Evolutionary conservation across 2,113 vertebrate species (phyloP).

Genomic region (Hypomesus transpacificus): DNA sequence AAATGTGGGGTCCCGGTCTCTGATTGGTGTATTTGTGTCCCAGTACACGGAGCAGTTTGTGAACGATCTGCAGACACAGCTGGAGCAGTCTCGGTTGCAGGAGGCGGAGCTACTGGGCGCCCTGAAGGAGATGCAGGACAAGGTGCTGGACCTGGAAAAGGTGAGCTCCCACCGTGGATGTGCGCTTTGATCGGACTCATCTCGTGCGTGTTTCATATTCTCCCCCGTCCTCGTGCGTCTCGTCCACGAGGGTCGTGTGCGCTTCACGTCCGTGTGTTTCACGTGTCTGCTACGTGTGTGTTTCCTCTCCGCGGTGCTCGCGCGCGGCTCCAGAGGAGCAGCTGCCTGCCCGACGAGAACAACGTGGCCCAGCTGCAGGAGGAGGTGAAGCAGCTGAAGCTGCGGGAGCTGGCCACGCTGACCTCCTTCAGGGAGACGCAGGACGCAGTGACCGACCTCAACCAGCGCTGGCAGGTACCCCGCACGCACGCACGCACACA

Average conservation of each 20-base stretch:
- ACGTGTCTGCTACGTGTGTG: neutral
- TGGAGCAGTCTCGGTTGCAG: conserved; percentile 83
- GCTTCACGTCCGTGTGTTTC: neutral
- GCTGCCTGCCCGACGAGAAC: conserved; percentile 85
- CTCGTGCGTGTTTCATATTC: no score
- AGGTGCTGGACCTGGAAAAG: conserved; percentile 93
- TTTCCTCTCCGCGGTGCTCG: neutral
- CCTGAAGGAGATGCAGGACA: conserved; percentile 93
- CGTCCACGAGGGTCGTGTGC: neutral
- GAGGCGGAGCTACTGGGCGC: conserved; percentile 85
- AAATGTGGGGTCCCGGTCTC: neutral
- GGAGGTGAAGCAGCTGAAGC: conserved; percentile 84
- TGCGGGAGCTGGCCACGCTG: conserved; percentile 83
- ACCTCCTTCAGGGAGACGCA: conserved; percentile 82
- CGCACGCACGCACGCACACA: neutral
- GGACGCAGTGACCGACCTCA: conserved; percentile 84
- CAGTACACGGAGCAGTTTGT: conserved; percentile 85
- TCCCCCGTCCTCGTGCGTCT: neutral
- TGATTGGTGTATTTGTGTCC: neutral
- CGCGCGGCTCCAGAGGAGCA: conserved; percentile 74
- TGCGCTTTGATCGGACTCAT: neutral
- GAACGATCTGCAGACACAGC: conserved; percentile 78
- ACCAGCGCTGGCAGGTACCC: conserved; percentile 90
- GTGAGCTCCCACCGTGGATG: conserved; percentile 52
- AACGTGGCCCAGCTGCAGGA: conserved; percentile 86